phyloP scores from a whole-genome alignment of 2,113 vertebrate species.

The Turdus rufiventris region DNA sequence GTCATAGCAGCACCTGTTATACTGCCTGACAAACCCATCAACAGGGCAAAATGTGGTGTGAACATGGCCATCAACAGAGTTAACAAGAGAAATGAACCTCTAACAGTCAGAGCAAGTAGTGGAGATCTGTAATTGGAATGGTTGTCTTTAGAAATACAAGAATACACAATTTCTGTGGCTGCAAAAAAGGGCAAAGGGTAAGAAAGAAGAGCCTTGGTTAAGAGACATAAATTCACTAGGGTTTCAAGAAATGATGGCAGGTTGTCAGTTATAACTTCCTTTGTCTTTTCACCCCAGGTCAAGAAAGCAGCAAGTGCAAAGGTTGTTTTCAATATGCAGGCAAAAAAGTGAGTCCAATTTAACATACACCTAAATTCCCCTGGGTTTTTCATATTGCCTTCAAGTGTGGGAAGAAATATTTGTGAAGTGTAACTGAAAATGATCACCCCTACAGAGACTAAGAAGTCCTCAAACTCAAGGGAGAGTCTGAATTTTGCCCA shows the following conservation, averaged over 20 bases:
- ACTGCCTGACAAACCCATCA: constrained; percentile 81
- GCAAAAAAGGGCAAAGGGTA: constrained; percentile 82
- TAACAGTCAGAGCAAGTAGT: constrained; percentile 46
- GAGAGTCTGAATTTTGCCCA: constrained; percentile 71
- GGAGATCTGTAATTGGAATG: neutral
- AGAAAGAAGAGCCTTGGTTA: constrained; percentile 78
- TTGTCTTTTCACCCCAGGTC: constrained; percentile 78
- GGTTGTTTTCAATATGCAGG: constrained; percentile 76
- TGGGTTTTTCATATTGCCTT: constrained; percentile 78
- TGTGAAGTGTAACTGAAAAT: constrained; percentile 88
- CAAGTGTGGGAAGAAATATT: constrained; percentile 80
- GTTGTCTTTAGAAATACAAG: constrained; percentile 47
- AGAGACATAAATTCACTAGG: constrained; percentile 76
- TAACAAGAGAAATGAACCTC: constrained; percentile 70
- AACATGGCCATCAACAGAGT: constrained; percentile 74
- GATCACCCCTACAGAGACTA: constrained; percentile 78
- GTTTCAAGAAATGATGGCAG: constrained; percentile 74
- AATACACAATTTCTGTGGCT: constrained; percentile 73
- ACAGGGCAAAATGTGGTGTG: constrained; percentile 75
- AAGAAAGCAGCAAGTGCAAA: constrained; percentile 76
- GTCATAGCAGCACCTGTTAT: constrained; percentile 76
- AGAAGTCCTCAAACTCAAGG: constrained; percentile 76
- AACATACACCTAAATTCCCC: constrained; percentile 73
- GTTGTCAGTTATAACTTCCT: constrained; percentile 81
- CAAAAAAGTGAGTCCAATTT: constrained; percentile 76